These are phyloP conservation scores for Poliocrania exsul DNA, from an alignment of 2,797 vertebrate genomes.

Conservation along the genomic window DNA sequence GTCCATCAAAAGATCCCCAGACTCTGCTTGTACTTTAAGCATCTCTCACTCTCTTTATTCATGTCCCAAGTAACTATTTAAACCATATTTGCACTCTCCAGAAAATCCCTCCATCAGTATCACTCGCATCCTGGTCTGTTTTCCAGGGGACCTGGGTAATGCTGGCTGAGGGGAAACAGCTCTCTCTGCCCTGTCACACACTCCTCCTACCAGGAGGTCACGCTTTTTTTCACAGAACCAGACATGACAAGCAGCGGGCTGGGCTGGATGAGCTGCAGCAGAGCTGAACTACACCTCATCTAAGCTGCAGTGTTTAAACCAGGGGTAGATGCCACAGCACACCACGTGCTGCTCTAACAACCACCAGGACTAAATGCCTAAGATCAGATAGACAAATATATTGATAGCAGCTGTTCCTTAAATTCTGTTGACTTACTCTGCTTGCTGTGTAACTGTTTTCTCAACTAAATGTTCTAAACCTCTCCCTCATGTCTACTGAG, in stretches of 20 bases:
- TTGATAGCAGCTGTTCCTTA: not conserved
- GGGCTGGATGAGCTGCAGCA: not conserved
- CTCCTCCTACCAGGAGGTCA: not conserved
- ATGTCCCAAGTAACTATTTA: slow-evolving; percentile 9
- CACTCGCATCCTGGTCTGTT: not conserved
- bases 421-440: not conserved
- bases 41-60: not conserved
- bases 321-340: not conserved
- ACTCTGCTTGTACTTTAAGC: not conserved
- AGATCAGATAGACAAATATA: not conserved
- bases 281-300: not conserved
- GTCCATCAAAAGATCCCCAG: not conserved
- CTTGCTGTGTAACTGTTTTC: not conserved
- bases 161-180: not conserved
- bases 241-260: not conserved
- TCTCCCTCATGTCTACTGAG: not conserved
- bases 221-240: not conserved
- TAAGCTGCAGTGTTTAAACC: not conserved
- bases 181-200: not conserved
- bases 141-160: not conserved
- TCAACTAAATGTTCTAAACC: not conserved
- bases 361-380: not conserved
- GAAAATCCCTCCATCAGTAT: not conserved
- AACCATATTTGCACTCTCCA: not conserved
- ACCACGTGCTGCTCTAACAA: not conserved